Conservation (phyloP, 2,888 invertebrate species). For the Omphaloscelis lunosa region DNA sequence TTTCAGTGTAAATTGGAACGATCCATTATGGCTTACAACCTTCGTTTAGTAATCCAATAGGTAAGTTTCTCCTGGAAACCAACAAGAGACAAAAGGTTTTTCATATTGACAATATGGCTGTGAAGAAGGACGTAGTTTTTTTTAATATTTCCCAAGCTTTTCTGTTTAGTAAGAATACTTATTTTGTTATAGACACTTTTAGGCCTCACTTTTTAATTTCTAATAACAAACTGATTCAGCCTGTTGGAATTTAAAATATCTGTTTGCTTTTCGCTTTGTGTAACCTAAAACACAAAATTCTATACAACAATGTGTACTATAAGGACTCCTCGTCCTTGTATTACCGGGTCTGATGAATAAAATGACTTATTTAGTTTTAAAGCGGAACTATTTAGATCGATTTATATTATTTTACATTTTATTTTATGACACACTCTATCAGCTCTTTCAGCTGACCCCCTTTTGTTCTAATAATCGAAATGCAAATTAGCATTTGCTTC, state of each 20-base stretch:
- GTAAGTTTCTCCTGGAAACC: not conserved
- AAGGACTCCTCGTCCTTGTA: too few relatives aligned
- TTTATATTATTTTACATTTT: too few relatives aligned
- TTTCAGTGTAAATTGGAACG: constrained; percentile 46
- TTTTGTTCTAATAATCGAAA: not conserved
- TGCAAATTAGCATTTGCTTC: too few relatives aligned
- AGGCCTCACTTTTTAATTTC: not conserved
- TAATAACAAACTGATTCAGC: not conserved
- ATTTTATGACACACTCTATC: not conserved
- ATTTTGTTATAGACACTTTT: too few relatives aligned
- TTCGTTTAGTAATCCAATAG: constrained; percentile 20
- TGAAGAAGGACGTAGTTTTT: not conserved
- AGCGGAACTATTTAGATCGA: too few relatives aligned
- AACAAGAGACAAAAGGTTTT: not conserved
- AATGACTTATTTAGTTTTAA: too few relatives aligned
- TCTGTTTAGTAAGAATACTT: not conserved
- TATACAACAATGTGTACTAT: not conserved
- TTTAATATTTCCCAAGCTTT: not conserved
- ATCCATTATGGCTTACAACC: constrained; percentile 35
- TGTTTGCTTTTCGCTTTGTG: not conserved
- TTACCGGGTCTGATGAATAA: too few relatives aligned
- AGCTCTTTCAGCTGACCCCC: not conserved
- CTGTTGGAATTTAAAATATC: not conserved
- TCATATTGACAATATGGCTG: not conserved
- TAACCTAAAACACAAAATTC: not conserved